Base-by-base conservation (phyloP, 2,888 invertebrate genomes). In the Aproaerema taeniolella region DNA sequence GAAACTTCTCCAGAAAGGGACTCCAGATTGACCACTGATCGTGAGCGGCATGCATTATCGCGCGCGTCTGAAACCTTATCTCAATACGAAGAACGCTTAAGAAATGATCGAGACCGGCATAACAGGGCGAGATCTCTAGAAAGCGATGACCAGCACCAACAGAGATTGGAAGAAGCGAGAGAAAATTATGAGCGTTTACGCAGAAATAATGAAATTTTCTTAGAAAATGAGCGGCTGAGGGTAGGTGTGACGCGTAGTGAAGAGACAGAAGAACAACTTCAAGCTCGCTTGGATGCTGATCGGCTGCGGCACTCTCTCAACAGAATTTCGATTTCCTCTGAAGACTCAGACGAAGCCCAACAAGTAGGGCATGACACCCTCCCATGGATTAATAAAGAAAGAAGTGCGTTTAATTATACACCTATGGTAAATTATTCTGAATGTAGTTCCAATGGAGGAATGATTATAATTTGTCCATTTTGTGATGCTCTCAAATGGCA, bases 401-500 rank as follows among this genome's bases (percentile, higher is more conserved):
- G 14, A 13, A 14, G 14, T 31, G 31, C 6, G 14, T 31, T 31
- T 13, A 31, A 1, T 5, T 31, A 31, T 9, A 14, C 13, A 6
- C 11, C 31, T 5, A n/a, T 2, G 1, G 10, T 31, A 1, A 11
- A 31, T 16, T 31, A 31, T 17, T 2, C 31, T 4, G n/a, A 11
- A 24, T 11, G 11, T 15, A 4, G 39, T 17, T 0, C 12, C 15
- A 25, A 45, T 7, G 46, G 49, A 1, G 12, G 13, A 8, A 43
- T 45, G 45, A 20, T 11, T 0, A 17, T 31, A 24, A 14, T 16
- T 6, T 49, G 43, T 26, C 1, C 5, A 5, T 36, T 29, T 41
- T 42, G 46, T 38, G 7, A 40, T 3, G 44, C 49, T 9, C 7
- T 40, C 3, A 49, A 46, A 33, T 49, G 41, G 42, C 20, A 8